A percentile compares a stretch with the other conserved stretches of the same genome.
These are phyloP conservation scores for Glaucomys volans DNA, from an alignment of 2,113 vertebrate genomes.

Conservation along the genomic window DNA sequence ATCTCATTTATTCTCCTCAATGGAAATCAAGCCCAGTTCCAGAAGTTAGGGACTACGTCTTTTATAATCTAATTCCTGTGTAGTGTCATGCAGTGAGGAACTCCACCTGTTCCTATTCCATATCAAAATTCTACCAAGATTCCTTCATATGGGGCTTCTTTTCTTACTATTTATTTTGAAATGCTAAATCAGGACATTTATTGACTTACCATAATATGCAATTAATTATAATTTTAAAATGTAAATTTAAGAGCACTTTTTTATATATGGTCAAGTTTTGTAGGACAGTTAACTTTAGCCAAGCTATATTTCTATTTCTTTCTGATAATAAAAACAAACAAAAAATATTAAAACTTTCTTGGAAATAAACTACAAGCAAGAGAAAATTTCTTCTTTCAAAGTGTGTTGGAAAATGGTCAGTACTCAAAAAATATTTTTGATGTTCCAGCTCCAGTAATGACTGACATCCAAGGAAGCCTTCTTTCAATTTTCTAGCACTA, in stretches of 20 bases:
- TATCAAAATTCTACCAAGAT: background rate
- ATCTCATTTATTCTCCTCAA: slow-evolving; percentile 40
- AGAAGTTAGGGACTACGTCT: background rate
- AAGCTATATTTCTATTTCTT: background rate
- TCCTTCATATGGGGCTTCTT: background rate
- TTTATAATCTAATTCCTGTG: background rate
- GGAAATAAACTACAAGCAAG: slow-evolving; percentile 22
- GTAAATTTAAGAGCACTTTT: background rate
- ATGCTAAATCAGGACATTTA: background rate
- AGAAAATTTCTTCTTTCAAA: slow-evolving; percentile 32
- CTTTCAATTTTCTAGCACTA: slow-evolving; percentile 28
- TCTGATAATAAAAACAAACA: background rate
- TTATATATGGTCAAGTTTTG: background rate
- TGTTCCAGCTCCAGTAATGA: background rate
- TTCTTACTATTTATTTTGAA: background rate
- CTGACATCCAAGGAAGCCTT: background rate
- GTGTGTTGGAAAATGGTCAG: background rate
- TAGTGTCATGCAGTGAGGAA: background rate
- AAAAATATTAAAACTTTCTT: slow-evolving; percentile 18
- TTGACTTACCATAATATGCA: background rate
- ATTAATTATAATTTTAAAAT: slow-evolving; percentile 30
- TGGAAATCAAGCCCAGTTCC: background rate
- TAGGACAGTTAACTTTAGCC: background rate
- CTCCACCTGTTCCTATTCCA: background rate
- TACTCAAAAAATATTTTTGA: background rate